Conservation (phyloP, 2,888 invertebrate species). For the Volucella inflata region DNA sequence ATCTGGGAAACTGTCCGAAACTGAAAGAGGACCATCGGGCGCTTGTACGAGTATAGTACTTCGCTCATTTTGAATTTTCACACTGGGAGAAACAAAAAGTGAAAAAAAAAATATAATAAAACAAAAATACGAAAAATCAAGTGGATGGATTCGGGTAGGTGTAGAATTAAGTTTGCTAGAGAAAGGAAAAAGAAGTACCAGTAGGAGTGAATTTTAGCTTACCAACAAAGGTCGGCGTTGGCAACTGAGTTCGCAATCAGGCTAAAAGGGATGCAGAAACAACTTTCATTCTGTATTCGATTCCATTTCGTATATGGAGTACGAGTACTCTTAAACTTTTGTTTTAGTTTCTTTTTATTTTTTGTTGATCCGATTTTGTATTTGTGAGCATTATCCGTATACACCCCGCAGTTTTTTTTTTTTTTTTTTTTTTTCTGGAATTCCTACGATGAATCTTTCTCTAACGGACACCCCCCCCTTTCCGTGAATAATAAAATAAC, state of each 20-base stretch:
- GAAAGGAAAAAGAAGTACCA: conserved; percentile 5
- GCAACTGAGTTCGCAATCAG: conserved; percentile 16
- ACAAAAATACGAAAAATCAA: background rate
- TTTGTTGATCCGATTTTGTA: background rate
- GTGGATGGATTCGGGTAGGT: too few species aligned
- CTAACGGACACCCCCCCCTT: conserved; percentile 12
- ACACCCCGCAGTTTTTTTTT: background rate
- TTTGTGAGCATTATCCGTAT: background rate
- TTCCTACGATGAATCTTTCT: conserved; percentile 58
- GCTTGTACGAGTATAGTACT: conserved; percentile 34
- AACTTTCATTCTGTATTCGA: conserved; percentile 67
- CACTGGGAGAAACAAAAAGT: conserved; percentile 45
- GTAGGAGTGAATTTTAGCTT: background rate
- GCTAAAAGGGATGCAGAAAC: conserved; percentile 29
- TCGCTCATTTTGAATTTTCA: conserved; percentile 71
- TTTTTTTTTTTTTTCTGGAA: too few species aligned
- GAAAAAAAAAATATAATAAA: conserved; percentile 18
- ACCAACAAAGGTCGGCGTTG: conserved; percentile 47
- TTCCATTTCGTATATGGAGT: conserved; percentile 57
- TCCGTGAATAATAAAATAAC: conserved; percentile 52
- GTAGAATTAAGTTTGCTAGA: background rate
- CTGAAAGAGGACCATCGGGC: conserved; percentile 43
- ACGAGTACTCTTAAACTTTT: conserved; percentile 56
- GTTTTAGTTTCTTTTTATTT: conserved; percentile 13
- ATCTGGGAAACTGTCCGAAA: background rate